Base-by-base conservation (phyloP, 1,140 invertebrate species). In the Neodiprion virginianus region DNA sequence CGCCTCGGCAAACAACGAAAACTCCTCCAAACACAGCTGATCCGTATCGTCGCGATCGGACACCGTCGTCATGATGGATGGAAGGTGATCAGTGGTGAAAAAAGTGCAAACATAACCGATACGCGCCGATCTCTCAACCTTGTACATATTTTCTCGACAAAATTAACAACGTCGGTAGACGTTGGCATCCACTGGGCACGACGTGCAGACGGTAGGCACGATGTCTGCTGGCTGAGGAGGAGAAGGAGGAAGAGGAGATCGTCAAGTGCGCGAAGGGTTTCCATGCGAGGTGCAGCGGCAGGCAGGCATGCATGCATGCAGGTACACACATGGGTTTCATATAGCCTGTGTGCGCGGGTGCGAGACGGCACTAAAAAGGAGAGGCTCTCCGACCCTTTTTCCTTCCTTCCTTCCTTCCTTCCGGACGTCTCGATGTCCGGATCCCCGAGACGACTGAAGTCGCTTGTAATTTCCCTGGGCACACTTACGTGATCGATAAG, bases 101-200 rank as follows among this genome's bases (percentile, higher is more conserved):
- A 40, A 40, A 40, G 28, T 40, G 28, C 28, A 40, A 40, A 40
- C 28, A 40, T 40, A 5, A 3, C 28, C 28, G 28, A 1, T 5
- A 40, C 28, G 28, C 28, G 5, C 28, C 28, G 5, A 40, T 40
- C 28, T 40, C 5, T 40, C 2, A 40, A 40, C 28, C 28, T 40
- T 40, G 1, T 40, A 3, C 28, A 40, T 40, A 5, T 40, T 40
- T 5, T 5, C 28, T 40, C 28, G 28, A 40, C 28, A 40, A 40
- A 40, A 40, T 40, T 40, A 40, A 3, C 1, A 40, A 40, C 28
- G 1, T 40, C 28, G 28, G 28, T 40, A 81, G 79, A 86, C 85
- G 86, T 86, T 87, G 85, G 86, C 85, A 85, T 87, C 79, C 80
- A 83, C 79, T 80, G 78, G 77, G 78, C 80, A 80, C 72, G 76